phyloP scores from a whole-genome alignment of 1,140 invertebrate species.

The Limonius californicus region DNA sequence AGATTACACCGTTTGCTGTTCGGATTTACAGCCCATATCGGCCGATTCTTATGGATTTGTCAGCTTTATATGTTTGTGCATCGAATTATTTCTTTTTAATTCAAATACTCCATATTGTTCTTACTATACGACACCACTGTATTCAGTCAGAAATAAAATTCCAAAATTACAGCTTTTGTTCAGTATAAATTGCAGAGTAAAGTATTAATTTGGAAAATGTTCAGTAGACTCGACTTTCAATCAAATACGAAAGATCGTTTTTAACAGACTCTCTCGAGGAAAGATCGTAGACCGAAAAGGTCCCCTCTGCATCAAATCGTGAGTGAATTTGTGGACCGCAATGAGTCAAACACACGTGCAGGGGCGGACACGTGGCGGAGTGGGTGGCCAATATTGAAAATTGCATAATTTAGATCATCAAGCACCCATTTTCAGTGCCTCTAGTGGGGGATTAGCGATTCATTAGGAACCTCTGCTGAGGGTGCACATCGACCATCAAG shows the following conservation, averaged over 20 bases:
- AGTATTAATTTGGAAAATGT: background rate
- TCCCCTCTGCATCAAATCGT: constrained; percentile 1
- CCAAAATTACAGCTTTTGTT: too few species aligned
- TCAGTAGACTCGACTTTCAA: too few species aligned
- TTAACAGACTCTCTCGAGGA: too few species aligned
- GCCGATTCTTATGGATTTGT: constrained; percentile 40
- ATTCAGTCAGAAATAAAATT: too few species aligned
- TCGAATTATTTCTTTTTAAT: constrained; percentile 24
- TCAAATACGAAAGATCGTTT: too few species aligned
- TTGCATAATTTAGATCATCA: constrained; percentile 51
- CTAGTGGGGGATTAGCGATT: constrained; percentile 11
- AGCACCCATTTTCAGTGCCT: constrained; percentile 30
- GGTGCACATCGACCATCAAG: background rate
- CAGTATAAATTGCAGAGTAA: background rate
- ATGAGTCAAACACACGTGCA: constrained; percentile 50
- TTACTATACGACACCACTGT: too few species aligned
- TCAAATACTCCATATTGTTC: too few species aligned
- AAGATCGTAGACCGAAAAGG: too few species aligned
- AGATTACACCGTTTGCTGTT: constrained; percentile 43
- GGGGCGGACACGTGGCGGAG: constrained; percentile 47
- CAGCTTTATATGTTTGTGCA: constrained; percentile 33
- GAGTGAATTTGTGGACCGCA: constrained; percentile 48
- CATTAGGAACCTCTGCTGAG: background rate
- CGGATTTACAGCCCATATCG: constrained; percentile 41
- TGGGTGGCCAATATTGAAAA: constrained; percentile 51